These are phyloP conservation scores for Trichosurus vulpecula DNA, from an alignment of 2,797 vertebrate genomes.

Conservation along the genomic window DNA sequence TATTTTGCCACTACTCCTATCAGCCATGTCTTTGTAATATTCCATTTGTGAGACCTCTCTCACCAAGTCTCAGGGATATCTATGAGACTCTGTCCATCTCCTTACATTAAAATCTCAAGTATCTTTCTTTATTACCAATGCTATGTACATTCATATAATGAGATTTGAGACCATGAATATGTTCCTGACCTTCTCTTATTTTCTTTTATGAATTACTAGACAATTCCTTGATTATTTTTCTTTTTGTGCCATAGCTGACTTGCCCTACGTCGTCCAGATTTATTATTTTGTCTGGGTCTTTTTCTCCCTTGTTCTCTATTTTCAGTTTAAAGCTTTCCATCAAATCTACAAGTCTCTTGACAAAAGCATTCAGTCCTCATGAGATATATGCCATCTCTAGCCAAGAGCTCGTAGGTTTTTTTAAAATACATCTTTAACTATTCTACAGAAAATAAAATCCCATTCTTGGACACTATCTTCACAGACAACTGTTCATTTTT, in stretches of 20 bases:
- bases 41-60: neutral
- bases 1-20: neutral
- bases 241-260: neutral
- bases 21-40: neutral
- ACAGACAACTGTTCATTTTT: neutral
- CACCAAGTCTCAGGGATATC: neutral
- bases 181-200: neutral
- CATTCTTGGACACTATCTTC: neutral
- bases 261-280: neutral
- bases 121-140: neutral
- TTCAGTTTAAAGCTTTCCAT: neutral
- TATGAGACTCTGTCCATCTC: neutral
- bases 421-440: neutral
- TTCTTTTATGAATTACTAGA: neutral
- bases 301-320: neutral
- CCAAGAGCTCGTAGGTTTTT: neutral
- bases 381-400: neutral
- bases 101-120: neutral
- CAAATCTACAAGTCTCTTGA: neutral
- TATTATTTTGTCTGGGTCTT: neutral
- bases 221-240: neutral
- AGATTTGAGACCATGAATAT: neutral
- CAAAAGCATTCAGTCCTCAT: neutral
- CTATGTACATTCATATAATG: neutral
- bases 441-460: neutral